phyloP scores from a whole-genome alignment of 1,140 invertebrate species.

The Aphidius gifuensis region DNA sequence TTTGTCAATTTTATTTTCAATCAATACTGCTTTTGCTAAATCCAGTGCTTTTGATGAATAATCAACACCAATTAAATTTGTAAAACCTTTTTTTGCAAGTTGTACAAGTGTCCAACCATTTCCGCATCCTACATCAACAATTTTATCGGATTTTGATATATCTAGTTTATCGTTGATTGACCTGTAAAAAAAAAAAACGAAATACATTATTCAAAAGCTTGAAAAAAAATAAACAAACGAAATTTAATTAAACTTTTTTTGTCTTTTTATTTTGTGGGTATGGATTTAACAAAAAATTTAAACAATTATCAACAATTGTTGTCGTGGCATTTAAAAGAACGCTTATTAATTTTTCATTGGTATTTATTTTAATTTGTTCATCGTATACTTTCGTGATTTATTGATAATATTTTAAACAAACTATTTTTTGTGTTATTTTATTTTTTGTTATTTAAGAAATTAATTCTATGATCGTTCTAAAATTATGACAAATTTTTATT shows the following conservation, averaged over 20 bases:
- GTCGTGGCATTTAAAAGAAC: too few relatives aligned
- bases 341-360: too few relatives aligned
- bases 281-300: too few relatives aligned
- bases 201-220: not conserved
- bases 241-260: not conserved
- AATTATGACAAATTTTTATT: conserved; percentile 41
- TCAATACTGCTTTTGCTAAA: conserved; percentile 66
- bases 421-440: conserved; percentile 24
- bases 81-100: conserved; percentile 72
- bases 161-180: conserved; percentile 40
- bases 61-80: conserved; percentile 75
- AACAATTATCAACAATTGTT: too few relatives aligned
- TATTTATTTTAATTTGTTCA: too few relatives aligned
- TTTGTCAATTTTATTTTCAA: conserved; percentile 51
- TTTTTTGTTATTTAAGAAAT: conserved; percentile 35
- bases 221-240: not conserved
- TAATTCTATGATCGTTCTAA: conserved; percentile 41
- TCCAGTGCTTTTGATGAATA: conserved; percentile 78
- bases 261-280: too few relatives aligned
- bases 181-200: conserved; percentile 26
- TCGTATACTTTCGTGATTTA: conserved; percentile 50
- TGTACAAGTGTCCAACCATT: conserved; percentile 84
- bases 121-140: conserved; percentile 79
- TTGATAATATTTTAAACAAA: conserved; percentile 42
- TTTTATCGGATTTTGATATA: conserved; percentile 45